These are phyloP conservation scores for Eurois occulta DNA, from an alignment of 2,888 invertebrate species.

Conservation along the genomic window DNA sequence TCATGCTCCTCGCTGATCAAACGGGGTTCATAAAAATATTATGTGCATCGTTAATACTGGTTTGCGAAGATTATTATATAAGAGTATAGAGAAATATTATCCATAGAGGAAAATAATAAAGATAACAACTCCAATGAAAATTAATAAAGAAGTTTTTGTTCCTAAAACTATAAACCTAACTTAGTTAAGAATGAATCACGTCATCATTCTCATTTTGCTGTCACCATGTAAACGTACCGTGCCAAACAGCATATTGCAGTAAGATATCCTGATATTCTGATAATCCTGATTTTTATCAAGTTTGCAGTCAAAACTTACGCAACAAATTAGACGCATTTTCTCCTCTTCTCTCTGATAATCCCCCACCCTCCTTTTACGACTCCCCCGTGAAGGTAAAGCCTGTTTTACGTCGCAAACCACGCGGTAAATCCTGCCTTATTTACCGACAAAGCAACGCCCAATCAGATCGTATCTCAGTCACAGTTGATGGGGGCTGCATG, in stretches of 20 bases:
- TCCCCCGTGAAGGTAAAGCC: constrained; percentile 5
- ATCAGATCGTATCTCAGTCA: constrained; percentile 41
- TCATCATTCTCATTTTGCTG: background rate
- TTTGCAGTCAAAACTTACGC: constrained; percentile 2
- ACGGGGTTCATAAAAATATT: constrained; percentile 27
- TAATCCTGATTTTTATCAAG: no score
- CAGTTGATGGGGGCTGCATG: constrained; percentile 52
- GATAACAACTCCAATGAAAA: background rate
- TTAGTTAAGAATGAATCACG: background rate
- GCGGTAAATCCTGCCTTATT: constrained; percentile 24
- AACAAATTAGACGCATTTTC: background rate
- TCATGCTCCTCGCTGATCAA: constrained; percentile 8
- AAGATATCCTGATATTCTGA: background rate
- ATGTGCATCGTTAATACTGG: constrained; percentile 16
- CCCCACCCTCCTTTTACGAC: constrained; percentile 1
- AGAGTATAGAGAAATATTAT: background rate
- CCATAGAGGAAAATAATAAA: background rate
- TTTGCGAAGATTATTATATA: background rate
- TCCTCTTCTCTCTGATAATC: background rate
- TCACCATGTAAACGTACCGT: background rate
- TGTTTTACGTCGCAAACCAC: constrained; percentile 14
- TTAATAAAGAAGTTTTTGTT: background rate
- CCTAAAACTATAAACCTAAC: background rate
- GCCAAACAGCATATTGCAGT: background rate
- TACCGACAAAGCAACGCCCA: constrained; percentile 34